Conservation (phyloP, 2,797 vertebrate species). For the Rhincodon typus region DNA sequence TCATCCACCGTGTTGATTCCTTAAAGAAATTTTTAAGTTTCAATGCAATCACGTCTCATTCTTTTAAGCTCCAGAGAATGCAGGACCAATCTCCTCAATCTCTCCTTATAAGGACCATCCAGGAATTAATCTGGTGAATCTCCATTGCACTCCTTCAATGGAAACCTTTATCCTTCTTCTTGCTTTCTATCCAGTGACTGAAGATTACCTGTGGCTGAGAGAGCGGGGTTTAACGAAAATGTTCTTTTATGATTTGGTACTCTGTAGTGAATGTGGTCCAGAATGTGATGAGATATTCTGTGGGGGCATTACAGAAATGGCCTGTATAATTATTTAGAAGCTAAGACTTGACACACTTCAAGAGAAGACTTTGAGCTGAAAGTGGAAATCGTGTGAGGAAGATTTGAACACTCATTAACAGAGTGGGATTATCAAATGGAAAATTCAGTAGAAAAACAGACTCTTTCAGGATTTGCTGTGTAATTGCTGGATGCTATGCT, state of each 20-base stretch:
- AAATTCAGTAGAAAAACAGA: background rate
- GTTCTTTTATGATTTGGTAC: background rate
- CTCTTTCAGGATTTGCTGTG: background rate
- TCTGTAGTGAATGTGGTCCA: background rate
- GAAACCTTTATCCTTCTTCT: too few relatives aligned
- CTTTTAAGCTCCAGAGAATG: too few relatives aligned
- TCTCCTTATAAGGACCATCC: too few relatives aligned
- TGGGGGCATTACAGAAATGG: background rate
- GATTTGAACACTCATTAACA: background rate
- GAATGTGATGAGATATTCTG: background rate
- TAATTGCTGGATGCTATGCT: background rate
- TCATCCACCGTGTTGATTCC: too few relatives aligned
- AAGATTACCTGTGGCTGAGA: background rate
- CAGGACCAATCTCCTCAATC: too few relatives aligned
- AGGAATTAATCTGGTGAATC: too few relatives aligned
- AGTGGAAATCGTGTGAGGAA: background rate
- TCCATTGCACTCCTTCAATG: too few relatives aligned
- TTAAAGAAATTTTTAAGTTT: too few relatives aligned
- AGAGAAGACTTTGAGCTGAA: background rate
- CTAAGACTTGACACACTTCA: background rate
- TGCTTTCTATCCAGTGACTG: background rate
- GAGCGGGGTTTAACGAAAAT: background rate
- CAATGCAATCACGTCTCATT: too few relatives aligned
- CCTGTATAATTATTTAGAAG: background rate
- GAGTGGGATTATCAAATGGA: background rate